Percentiles rank a stretch among this genome's conserved stretches.
These are phyloP conservation scores for Hydropotes inermis DNA, from an alignment of 2,113 vertebrate species.

Conservation along the genomic window DNA sequence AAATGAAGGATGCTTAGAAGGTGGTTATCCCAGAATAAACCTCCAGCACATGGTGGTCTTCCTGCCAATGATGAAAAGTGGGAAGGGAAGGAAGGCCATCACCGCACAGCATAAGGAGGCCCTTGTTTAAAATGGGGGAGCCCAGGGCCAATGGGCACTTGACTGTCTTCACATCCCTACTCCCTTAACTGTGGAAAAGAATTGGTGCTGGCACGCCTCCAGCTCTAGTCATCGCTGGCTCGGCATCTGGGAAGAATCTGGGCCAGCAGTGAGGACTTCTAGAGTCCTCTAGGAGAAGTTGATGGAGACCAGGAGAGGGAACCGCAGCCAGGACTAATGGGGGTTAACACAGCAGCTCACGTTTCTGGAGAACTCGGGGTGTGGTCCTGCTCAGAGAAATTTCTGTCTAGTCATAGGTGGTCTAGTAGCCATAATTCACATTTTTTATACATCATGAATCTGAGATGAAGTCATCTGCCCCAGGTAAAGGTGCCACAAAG, in stretches of 20 bases:
- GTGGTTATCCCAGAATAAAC: neutral
- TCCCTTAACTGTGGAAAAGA: neutral
- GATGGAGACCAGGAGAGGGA: neutral
- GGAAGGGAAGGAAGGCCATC: neutral
- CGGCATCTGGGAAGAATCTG: neutral
- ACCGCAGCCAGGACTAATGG: neutral
- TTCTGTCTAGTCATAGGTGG: neutral
- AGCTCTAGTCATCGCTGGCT: neutral
- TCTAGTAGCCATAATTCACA: neutral
- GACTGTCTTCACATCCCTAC: neutral
- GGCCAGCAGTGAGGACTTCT: neutral
- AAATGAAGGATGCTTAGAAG: neutral
- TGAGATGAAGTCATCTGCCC: neutral
- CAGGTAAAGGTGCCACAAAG: neutral
- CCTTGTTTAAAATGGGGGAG: neutral
- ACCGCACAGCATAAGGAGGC: too few relatives aligned
- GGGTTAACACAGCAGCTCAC: neutral
- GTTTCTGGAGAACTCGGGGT: neutral
- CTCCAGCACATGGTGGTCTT: neutral
- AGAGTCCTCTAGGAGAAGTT: neutral
- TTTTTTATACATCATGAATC: neutral
- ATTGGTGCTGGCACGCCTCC: neutral
- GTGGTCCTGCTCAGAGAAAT: neutral
- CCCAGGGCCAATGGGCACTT: neutral
- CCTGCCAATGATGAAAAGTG: neutral